Evolutionary conservation across 2,113 vertebrate genomes (phyloP).

Genomic region (Telmatochromis sp.): DNA sequence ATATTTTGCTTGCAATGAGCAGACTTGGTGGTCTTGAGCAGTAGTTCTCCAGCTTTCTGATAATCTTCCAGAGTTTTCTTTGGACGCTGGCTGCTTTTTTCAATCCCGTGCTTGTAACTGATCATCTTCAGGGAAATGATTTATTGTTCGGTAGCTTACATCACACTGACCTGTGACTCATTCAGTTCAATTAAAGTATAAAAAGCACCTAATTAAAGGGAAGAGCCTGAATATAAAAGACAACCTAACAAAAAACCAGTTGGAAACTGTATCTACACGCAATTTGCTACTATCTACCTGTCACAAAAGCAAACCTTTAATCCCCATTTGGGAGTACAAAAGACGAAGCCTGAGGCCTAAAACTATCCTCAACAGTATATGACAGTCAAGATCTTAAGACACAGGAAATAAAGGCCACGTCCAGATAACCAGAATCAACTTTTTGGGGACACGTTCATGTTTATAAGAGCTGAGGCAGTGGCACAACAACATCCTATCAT

Average conservation of each 20-base stretch:
- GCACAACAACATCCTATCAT: background rate
- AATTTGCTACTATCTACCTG: background rate
- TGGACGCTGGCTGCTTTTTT: background rate
- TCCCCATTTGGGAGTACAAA: background rate
- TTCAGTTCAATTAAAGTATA: background rate
- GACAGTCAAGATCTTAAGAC: background rate
- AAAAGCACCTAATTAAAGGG: background rate
- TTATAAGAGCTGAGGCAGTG: background rate
- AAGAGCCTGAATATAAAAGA: background rate
- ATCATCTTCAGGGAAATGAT: background rate
- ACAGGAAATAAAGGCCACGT: background rate
- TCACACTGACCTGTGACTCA: background rate
- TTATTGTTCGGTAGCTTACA: background rate
- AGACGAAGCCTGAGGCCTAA: background rate
- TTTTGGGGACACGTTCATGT: background rate
- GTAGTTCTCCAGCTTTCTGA: background rate
- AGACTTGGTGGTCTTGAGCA: background rate
- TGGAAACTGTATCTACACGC: background rate
- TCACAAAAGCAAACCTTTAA: background rate
- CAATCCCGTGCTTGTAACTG: background rate
- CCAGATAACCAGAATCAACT: background rate
- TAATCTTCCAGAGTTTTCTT: background rate
- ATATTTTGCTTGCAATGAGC: background rate
- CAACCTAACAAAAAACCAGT: background rate
- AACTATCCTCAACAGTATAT: background rate